Conservation (phyloP, 2,888 invertebrate species). For the Altica lythri region DNA sequence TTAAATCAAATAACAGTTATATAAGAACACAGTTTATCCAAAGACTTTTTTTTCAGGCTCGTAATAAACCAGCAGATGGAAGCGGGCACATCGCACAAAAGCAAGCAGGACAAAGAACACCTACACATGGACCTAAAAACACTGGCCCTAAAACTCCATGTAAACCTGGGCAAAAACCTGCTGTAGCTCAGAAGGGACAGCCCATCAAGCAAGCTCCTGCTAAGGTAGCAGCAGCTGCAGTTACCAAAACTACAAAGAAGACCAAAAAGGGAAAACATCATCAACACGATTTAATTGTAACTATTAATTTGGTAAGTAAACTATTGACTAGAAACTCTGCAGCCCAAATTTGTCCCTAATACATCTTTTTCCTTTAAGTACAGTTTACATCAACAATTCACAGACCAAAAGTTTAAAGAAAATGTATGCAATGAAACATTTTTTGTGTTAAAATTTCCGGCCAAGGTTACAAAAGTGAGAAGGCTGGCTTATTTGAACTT, state of each 20-base stretch:
- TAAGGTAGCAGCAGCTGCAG: conserved; percentile 62
- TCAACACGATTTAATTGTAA: conserved; percentile 80
- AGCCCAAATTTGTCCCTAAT: too few species aligned
- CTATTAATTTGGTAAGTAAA: conserved; percentile 76
- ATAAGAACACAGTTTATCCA: too few species aligned
- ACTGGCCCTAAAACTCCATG: conserved; percentile 63
- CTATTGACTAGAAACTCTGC: too few species aligned
- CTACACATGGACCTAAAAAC: conserved; percentile 62
- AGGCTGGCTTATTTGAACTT: too few species aligned
- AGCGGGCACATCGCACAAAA: conserved; percentile 73
- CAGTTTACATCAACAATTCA: too few species aligned
- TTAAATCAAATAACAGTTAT: too few species aligned
- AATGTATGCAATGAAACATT: too few species aligned
- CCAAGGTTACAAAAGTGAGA: too few species aligned
- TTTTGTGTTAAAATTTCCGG: too few species aligned
- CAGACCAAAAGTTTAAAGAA: too few species aligned
- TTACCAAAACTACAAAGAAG: conserved; percentile 69
- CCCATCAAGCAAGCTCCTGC: conserved; percentile 70
- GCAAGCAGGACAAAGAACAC: conserved; percentile 69
- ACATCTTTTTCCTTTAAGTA: too few species aligned
- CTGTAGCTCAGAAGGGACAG: conserved; percentile 75
- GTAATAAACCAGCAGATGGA: conserved; percentile 82
- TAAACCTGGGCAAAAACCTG: conserved; percentile 69
- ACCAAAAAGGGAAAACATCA: conserved; percentile 79
- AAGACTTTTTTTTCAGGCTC: conserved; percentile 70